Evolutionary conservation across 92 coral and sea anemone genomes (phyloP), one percentile per base, ranked within the genome.

Genomic region (Siderastrea radians): DNA sequence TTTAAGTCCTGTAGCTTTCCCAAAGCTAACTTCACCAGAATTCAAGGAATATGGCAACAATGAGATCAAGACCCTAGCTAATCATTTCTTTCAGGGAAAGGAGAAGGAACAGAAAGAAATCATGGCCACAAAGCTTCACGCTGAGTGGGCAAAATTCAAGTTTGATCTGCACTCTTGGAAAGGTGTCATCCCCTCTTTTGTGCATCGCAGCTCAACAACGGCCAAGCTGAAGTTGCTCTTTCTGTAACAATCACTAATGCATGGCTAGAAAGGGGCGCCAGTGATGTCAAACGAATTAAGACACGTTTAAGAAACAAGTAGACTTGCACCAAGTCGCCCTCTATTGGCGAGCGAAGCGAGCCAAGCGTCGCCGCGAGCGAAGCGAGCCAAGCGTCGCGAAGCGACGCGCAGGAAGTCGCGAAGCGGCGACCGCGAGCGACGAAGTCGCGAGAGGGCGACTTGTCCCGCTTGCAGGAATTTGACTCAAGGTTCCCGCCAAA

Each of bases 141-240:
- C 89, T 67, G 84, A 86, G 89, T 77, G 89, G 89, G 88, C 83
- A 68, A 76, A 77, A 76, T 85, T 85, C 78, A 85, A 85, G 77
- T 85, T 85, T 77, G 89, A 86, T 79, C 84, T 86, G 26, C 84
- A 77, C 79, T 50, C 90, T 78, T 86, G 90, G 84, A 86, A 78
- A 86, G 68, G 84, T 86, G 72, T 77, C 44, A 63, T 86, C 90
- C 79, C 84, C 58, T 77, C 89, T 64, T 83, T 59, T 81, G 63
- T 81, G 67, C 67, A 46, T 66, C 67, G 74, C 82, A 75, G 62
- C 81, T 84, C 75, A 74, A 74, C 49, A 82, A 74, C 68, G 81
- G 62, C 45, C 87, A 72, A 38, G 81, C 88, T 53, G 82, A 84
- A 84, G 88, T 84, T 75, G 88, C 88, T 63, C 88, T 84, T 46